These are phyloP conservation scores for Apomyelois bistriatella DNA, from an alignment of 2,888 invertebrate species.

Conservation along the genomic window DNA sequence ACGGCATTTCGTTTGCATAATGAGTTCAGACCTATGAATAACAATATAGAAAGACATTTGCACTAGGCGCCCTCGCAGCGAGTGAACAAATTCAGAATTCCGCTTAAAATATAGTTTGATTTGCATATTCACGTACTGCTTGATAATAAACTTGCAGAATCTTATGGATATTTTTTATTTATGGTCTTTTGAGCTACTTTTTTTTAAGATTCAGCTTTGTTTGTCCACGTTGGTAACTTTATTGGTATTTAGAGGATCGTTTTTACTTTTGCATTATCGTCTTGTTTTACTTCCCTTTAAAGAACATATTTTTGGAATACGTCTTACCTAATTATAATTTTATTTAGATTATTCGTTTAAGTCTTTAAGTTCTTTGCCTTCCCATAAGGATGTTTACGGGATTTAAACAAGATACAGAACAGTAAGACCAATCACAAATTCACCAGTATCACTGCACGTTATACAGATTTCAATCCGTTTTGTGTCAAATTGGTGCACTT, in stretches of 20 bases:
- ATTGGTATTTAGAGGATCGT: neutral
- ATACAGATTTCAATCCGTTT: constrained; percentile 44
- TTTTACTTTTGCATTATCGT: neutral
- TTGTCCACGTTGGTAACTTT: neutral
- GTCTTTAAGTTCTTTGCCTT: too few relatives aligned
- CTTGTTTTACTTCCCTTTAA: neutral
- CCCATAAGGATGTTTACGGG: too few relatives aligned
- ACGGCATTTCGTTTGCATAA: constrained; percentile 58
- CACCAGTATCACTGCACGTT: constrained; percentile 1
- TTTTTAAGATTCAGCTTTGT: neutral
- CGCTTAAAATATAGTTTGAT: constrained; percentile 14
- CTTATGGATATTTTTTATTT: constrained; percentile 8
- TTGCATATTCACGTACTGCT: constrained; percentile 11
- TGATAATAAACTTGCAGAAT: constrained; percentile 9
- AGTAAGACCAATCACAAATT: neutral
- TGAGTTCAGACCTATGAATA: constrained; percentile 51
- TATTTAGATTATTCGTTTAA: too few relatives aligned
- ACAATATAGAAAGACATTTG: constrained; percentile 41
- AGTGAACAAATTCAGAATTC: constrained; percentile 20
- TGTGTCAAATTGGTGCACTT: constrained; percentile 47
- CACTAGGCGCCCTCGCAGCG: constrained; percentile 34
- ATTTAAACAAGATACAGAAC: neutral
- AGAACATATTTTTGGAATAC: neutral
- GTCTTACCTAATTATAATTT: neutral
- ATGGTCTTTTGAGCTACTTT: neutral